Percentiles rank a stretch among this genome's conserved stretches.
Evolutionary conservation across 2,888 invertebrate genomes (phyloP).

Genomic region (Cryptus armator): DNA sequence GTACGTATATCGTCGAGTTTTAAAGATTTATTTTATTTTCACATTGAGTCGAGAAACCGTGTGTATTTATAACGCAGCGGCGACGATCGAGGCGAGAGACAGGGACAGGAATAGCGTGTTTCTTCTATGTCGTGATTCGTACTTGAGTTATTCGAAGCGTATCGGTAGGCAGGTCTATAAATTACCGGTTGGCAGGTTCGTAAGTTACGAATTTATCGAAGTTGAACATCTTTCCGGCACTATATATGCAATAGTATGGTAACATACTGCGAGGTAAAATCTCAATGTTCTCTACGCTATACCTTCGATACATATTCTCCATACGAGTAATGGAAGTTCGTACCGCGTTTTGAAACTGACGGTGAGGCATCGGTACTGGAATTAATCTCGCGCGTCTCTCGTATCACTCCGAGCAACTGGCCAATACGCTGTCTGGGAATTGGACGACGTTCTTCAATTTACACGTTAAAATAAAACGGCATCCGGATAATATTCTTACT

Average conservation of each 20-base stretch:
- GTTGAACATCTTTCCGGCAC: slow-evolving; percentile 72
- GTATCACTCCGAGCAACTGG: slow-evolving; percentile 25
- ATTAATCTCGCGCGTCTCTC: slow-evolving; percentile 46
- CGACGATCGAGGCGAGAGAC: slow-evolving; percentile 11
- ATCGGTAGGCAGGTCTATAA: slow-evolving; percentile 72
- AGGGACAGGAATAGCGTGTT: slow-evolving; percentile 60
- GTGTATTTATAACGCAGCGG: neutral
- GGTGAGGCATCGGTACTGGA: slow-evolving; percentile 2
- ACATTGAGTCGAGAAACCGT: slow-evolving; percentile 2
- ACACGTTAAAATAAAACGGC: neutral
- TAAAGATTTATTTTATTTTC: slow-evolving; percentile 35
- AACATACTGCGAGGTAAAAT: slow-evolving; percentile 49
- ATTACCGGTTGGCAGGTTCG: slow-evolving; percentile 73
- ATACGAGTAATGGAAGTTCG: slow-evolving; percentile 38
- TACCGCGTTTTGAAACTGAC: neutral
- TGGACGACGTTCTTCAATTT: slow-evolving; percentile 18
- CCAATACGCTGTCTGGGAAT: slow-evolving; percentile 7
- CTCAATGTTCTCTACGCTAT: slow-evolving; percentile 51
- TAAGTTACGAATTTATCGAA: slow-evolving; percentile 73
- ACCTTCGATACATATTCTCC: slow-evolving; percentile 46
- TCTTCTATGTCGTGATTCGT: slow-evolving; percentile 68
- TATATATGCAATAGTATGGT: slow-evolving; percentile 40
- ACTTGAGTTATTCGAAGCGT: slow-evolving; percentile 72
- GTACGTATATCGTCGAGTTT: slow-evolving; percentile 34
- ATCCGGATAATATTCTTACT: slow-evolving; percentile 30